A percentile compares a stretch with the other conserved stretches of the same genome.
Evolutionary conservation across 2,888 invertebrate species (phyloP).

Genomic region (Syritta pipiens): DNA sequence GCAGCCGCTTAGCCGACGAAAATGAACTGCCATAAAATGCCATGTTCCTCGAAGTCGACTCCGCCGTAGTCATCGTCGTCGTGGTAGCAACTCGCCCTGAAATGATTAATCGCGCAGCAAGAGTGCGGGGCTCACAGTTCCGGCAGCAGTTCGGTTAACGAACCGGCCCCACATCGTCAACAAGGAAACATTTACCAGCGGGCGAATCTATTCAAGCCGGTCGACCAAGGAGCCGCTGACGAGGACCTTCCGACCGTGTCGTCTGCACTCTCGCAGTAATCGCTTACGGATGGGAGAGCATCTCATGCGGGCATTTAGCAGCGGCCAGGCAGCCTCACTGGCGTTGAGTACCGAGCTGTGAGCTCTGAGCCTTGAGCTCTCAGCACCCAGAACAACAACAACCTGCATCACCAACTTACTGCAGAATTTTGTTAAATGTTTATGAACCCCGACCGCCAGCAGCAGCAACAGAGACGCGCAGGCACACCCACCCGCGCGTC

Average conservation of each 20-base stretch:
- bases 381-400: background rate
- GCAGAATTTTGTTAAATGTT: constrained; percentile 39
- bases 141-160: constrained; percentile 22
- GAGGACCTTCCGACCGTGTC: background rate
- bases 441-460: constrained; percentile 4
- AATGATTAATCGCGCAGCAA: constrained; percentile 49
- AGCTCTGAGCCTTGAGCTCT: no score
- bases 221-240: constrained; percentile 4
- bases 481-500: constrained; percentile 1
- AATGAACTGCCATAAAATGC: constrained; percentile 45
- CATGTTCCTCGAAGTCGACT: background rate
- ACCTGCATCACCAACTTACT: constrained; percentile 22
- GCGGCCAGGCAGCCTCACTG: no score
- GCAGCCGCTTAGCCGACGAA: constrained; percentile 1
- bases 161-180: constrained; percentile 30
- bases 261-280: constrained; percentile 32
- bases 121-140: constrained; percentile 1
- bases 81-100: background rate
- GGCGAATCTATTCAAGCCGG: constrained; percentile 23
- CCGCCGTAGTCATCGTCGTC: background rate
- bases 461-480: background rate
- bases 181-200: constrained; percentile 36
- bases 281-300: constrained; percentile 37
- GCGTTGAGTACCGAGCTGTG: no score
- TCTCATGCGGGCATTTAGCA: constrained; percentile 30